Evolutionary conservation across 2,113 vertebrate genomes (phyloP).

Genomic region (Scomber scombrus): DNA sequence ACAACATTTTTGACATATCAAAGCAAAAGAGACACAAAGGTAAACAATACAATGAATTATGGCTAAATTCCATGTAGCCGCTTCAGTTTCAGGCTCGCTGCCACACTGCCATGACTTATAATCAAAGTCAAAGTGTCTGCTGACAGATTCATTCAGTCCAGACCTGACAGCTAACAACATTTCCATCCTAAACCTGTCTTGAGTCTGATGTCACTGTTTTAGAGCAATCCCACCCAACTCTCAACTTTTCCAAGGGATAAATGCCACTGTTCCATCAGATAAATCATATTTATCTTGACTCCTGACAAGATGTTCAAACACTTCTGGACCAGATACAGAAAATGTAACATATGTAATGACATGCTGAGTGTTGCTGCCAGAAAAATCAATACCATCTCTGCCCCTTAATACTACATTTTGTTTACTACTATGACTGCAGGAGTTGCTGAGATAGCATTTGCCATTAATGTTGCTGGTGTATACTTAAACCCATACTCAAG

Average conservation of each 20-base stretch:
- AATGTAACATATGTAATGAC: neutral
- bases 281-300: neutral
- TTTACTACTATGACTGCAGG: neutral
- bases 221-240: neutral
- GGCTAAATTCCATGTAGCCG: no score
- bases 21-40: no score
- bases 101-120: no score
- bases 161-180: neutral
- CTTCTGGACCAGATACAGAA: neutral
- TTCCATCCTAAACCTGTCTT: neutral
- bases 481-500: neutral
- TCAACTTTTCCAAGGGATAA: neutral
- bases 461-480: neutral
- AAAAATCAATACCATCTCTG: neutral
- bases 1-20: no score
- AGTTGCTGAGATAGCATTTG: neutral
- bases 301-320: neutral
- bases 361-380: neutral
- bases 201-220: neutral
- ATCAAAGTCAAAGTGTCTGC: no score
- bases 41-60: no score
- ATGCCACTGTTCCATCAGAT: neutral
- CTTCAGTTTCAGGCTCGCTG: no score
- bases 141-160: neutral
- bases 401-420: neutral